Evolutionary conservation across 2,797 vertebrate species (phyloP), one percentile per base, ranked within the genome.

Genomic region (Sphaeramia orbicularis): DNA sequence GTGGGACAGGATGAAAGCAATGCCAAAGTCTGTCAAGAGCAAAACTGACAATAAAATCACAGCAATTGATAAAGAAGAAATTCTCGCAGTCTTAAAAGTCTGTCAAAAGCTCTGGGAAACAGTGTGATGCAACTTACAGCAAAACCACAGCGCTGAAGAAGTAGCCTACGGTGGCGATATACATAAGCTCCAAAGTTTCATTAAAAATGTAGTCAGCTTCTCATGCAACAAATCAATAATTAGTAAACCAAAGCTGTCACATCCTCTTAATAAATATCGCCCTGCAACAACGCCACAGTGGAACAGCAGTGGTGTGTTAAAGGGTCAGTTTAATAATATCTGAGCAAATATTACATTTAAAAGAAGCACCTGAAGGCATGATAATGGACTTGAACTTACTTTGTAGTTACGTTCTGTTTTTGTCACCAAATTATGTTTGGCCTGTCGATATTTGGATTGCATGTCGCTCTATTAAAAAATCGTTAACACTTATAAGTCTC

Each of bases 151-250:
- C 8, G 47, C 27, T 58, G 21, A 74, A 58, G 41, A 72, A 64
- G 38, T 49, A 36, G 48, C 52, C 52, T 27, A 53, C 49, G 72
- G 56, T 9, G 18, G 47, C 16, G 54, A 65, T 42, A 71, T 42
- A 53, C 45, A 63, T 36, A 36, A 54, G 10, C 66, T 74, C 54
- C 21, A 18, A 56, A 52, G 74, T 74, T 83, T 73, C 74, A 87
- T 89, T 87, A 86, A 90, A 87, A 86, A 89, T 91, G 70, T 71
- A 90, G 51, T 60, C 12, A 10, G 51, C 60, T 74, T 78, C 68
- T 66, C 44, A 62, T n/a, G 81, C 56, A 81, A 80, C 66, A 78
- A 72, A 86, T 90, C 84, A 89, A 90, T 90, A 80, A 84, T 86
- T 81, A 86, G 71, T 71, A 80, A 89, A 86, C 73, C 70, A 73